A percentile compares a stretch with the other conserved stretches of the same genome.
Evolutionary conservation across 2,113 vertebrate species (phyloP).

Genomic region (Siphamia tubifer): DNA sequence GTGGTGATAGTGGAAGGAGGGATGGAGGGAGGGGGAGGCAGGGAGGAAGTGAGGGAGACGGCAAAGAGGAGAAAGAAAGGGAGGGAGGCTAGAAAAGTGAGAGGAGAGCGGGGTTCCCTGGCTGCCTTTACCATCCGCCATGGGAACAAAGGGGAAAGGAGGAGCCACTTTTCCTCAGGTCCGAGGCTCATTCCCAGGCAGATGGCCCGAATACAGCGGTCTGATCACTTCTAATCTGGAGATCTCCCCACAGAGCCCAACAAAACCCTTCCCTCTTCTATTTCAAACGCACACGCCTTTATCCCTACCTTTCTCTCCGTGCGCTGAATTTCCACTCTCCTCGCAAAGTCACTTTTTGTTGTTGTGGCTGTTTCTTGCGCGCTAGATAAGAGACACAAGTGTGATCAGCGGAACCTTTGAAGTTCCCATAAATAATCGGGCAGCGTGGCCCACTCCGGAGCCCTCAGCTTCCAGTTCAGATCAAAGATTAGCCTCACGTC

Average conservation of each 20-base stretch:
- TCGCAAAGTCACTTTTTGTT: conserved; percentile 70
- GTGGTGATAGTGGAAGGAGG: conserved; percentile 54
- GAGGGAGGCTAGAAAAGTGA: background rate
- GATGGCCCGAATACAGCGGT: conserved; percentile 42
- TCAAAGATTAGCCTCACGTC: conserved; percentile 76
- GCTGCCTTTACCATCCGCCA: conserved; percentile 8
- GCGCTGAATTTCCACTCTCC: conserved; percentile 41
- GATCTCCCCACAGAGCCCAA: conserved; percentile 47
- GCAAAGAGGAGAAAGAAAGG: background rate
- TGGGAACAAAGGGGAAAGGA: conserved; percentile 26
- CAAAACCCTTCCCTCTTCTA: conserved; percentile 10
- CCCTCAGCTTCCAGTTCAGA: conserved; percentile 75
- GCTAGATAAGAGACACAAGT: conserved; percentile 71
- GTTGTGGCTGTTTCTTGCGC: conserved; percentile 68
- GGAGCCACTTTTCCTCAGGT: conserved; percentile 28
- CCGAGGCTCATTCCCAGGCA: conserved; percentile 55
- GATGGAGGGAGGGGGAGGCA: background rate
- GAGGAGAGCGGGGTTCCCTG: conserved; percentile 43
- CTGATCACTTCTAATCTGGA: conserved; percentile 62
- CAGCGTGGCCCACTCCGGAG: conserved; percentile 56
- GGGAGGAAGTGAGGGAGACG: conserved; percentile 15
- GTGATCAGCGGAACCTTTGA: conserved; percentile 77
- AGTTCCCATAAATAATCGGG: conserved; percentile 74
- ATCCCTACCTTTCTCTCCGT: conserved; percentile 47
- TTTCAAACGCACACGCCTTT: conserved; percentile 51